Percentiles rank a stretch among this genome's conserved stretches.
Conservation (phyloP, 2,113 vertebrate genomes). For the Melanerpes aurifrons region DNA sequence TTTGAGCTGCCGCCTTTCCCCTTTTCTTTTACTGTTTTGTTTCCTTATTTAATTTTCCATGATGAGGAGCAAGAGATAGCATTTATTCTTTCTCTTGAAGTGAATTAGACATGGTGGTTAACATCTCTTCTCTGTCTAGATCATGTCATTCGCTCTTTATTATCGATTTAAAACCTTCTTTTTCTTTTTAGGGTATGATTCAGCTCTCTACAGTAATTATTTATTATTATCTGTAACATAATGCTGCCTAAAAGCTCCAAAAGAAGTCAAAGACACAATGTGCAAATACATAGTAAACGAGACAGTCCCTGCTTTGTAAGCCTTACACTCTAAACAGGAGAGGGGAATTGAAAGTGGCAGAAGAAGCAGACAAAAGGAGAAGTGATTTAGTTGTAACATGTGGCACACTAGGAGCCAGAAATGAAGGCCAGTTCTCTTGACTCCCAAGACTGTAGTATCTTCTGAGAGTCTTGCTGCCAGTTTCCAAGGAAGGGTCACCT, state of each 20-base stretch:
- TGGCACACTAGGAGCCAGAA: slow-evolving; percentile 31
- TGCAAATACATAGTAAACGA: slow-evolving; percentile 33
- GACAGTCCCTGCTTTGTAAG: slow-evolving; percentile 13
- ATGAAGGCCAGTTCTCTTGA: background rate
- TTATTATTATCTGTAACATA: slow-evolving; percentile 63
- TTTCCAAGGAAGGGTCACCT: background rate
- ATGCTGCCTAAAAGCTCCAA: slow-evolving; percentile 63
- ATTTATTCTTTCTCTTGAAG: slow-evolving; percentile 54
- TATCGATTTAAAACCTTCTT: slow-evolving; percentile 36
- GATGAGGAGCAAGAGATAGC: background rate
- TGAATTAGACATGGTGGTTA: slow-evolving; percentile 52
- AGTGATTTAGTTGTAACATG: slow-evolving; percentile 22
- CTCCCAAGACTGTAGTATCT: slow-evolving; percentile 1
- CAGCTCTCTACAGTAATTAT: slow-evolving; percentile 64
- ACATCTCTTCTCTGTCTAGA: slow-evolving; percentile 30
- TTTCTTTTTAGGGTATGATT: slow-evolving; percentile 46
- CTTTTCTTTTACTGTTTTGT: slow-evolving; percentile 16
- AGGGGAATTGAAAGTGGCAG: slow-evolving; percentile 15
- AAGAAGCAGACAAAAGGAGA: slow-evolving; percentile 37
- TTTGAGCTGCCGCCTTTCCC: background rate
- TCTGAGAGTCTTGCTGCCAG: background rate
- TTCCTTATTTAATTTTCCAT: slow-evolving; percentile 36
- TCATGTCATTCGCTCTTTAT: slow-evolving; percentile 46
- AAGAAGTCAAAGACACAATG: slow-evolving; percentile 44
- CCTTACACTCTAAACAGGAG: background rate